A percentile compares a stretch with the other conserved stretches of the same genome.
Evolutionary conservation across 2,113 vertebrate species (phyloP).

Genomic region (western clawed frog (Xenopus tropicalis)): DNA sequence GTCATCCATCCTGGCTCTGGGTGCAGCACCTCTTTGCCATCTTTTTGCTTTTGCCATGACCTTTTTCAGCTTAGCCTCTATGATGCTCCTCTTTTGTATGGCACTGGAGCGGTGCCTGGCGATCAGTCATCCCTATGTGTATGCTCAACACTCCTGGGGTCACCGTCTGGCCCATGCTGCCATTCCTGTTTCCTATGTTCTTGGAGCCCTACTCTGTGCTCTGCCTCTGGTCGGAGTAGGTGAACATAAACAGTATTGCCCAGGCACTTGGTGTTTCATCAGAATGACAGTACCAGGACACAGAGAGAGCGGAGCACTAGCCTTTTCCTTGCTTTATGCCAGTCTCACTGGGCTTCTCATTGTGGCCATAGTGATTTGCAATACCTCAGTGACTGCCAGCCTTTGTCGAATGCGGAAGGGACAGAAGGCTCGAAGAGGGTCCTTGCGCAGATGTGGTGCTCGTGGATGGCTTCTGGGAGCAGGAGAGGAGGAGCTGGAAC

Average conservation of each 20-base stretch:
- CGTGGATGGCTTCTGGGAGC: constrained; percentile 60
- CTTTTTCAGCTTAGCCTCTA: constrained; percentile 82
- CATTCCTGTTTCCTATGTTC: constrained; percentile 69
- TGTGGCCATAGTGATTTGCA: constrained; percentile 73
- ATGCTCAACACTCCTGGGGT: constrained; percentile 68
- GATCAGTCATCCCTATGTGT: constrained; percentile 85
- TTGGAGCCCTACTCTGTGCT: constrained; percentile 71
- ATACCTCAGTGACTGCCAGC: constrained; percentile 78
- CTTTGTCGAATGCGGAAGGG: constrained; percentile 81
- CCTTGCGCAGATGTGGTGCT: constrained; percentile 49
- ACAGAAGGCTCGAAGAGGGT: constrained; percentile 67
- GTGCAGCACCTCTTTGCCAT: constrained; percentile 59
- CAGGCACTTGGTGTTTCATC: constrained; percentile 87
- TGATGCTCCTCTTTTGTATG: constrained; percentile 80
- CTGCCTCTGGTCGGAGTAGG: constrained; percentile 74
- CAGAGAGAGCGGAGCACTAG: constrained; percentile 44
- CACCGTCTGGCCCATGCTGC: constrained; percentile 64
- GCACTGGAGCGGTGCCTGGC: constrained; percentile 85
- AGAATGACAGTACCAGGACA: constrained; percentile 65
- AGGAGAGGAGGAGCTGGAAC: constrained; percentile 78
- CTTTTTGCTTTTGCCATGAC: constrained; percentile 81
- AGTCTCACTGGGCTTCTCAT: constrained; percentile 75
- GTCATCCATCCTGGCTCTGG: constrained; percentile 59
- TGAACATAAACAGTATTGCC: constrained; percentile 80
- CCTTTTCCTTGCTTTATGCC: constrained; percentile 82